Base-by-base conservation (phyloP, 2,888 invertebrate genomes). In the Heliothis peltigera region DNA sequence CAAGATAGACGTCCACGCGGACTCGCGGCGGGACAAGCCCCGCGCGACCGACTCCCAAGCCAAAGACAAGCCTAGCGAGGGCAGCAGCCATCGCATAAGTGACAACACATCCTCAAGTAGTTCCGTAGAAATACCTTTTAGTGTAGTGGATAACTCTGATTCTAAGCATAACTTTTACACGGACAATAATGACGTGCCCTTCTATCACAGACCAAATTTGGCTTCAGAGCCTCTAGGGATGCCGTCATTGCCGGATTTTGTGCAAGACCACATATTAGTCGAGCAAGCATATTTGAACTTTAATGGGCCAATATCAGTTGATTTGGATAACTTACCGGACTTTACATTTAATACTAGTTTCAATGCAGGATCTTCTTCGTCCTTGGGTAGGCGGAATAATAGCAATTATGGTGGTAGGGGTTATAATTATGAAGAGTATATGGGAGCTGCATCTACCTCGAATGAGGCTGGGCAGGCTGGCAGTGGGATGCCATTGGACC, bases 181-280 rank as follows among this genome's bases (percentile, higher is more conserved):
- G 32, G 91, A 94, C 75, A 89, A 82, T 87, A 83, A 89, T 51
- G 92, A 92, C 28, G 88, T 86, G 65, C 90, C 92, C 19, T 92
- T 91, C 77, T 95, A 93, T 82, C 92, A 93, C 70, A 87, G 94
- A 80, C 93, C 93, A 15, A 93, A 92, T 73, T 76, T 93, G 83
- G 92, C 94, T 22, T 91, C 92, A 0, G 95, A 95, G 82, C 94
- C 94, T 17, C 77, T 94, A 65, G 95, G 95, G 58, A 94, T 97
- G 79, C 97, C 97, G 2, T 97, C 97, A 8, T 88, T 98, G 76
- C 98, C 98, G 0, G 98, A 98, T 88, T 98, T 98, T 92, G 98
- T 98, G 56, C 98, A 98, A 88, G 98, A 98, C 90, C 98, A 98
- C 90, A 96, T 98, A 89, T 96, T 98, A 78, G 97, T 98, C 43